Evolutionary conservation across 2,797 vertebrate genomes (phyloP), one percentile per base, ranked within the genome.

Genomic region (Sorex maritimensis): DNA sequence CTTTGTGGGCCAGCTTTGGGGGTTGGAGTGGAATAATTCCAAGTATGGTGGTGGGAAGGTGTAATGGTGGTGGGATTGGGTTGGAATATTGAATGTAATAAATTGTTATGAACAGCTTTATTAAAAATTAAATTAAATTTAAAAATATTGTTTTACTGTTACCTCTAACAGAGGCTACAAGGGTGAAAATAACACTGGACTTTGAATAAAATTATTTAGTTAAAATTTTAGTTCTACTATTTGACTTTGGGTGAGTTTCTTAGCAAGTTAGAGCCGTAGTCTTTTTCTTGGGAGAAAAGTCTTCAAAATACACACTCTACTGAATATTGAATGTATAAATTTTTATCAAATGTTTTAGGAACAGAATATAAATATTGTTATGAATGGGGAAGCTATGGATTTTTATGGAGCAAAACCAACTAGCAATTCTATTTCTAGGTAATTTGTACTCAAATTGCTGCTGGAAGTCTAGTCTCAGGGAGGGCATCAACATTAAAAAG

Each of bases 191-290:
- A 78, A 11, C 52, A 61, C 14, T 71, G 38, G 21, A 2, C 13
- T 92, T 93, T 71, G 79, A 86, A 61, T 61, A 73, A 72, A 94
- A 80, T 82, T 63, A 55, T 12, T 82, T 46, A 44, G 58, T 58
- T 94, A 78, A 86, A 86, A 30, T 65, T n/a, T 86, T 38, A 86
- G 7, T 68, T 30, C 46, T 58, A n/a, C 24, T 5, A 24, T 65
- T 85, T 87, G 67, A 65, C 14, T 34, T 85, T 67, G 5, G 28
- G n/a, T 58, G 61, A 90, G 83, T 87, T 46, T 72, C 78, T 79
- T 80, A 80, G 38, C 34, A 79, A 10, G 34, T 61, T 74, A 23
- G 74, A 68, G 14, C 72, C 49, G 90, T 26, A 24, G 8, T 85
- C 84, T 89, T 83, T 41, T 81, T 49, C 28, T 92, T 79, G 19